A percentile compares a stretch with the other conserved stretches of the same genome.
Conservation (phyloP, 2,113 vertebrate genomes). For the Nesogale talazaci region DNA sequence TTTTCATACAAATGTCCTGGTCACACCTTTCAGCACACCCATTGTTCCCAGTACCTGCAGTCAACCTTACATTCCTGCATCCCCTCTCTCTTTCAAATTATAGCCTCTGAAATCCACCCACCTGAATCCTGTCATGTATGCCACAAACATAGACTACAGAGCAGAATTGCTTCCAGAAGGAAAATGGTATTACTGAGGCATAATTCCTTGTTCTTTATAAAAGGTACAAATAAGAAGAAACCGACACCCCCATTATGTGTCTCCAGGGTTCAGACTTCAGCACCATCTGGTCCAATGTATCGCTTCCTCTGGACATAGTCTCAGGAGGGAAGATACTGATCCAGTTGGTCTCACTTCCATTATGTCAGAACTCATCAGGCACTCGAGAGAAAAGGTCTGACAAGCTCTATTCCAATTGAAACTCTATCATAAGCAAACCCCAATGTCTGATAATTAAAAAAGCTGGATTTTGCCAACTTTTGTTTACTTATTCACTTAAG, state of each 20-base stretch:
- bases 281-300: background rate
- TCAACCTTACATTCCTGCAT: background rate
- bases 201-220: background rate
- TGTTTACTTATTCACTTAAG: slow-evolving; percentile 13
- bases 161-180: background rate
- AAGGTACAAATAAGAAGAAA: background rate
- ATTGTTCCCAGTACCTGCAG: background rate
- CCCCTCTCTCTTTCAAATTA: background rate
- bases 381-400: background rate
- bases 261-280: background rate
- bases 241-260: background rate
- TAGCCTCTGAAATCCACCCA: background rate
- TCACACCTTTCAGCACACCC: background rate
- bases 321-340: background rate
- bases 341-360: background rate
- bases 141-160: background rate
- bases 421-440: background rate
- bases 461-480: background rate
- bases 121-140: background rate
- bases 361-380: background rate
- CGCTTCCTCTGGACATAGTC: background rate
- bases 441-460: background rate
- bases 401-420: background rate
- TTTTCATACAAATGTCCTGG: too few species aligned
- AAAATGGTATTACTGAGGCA: background rate